A percentile compares a stretch with the other conserved stretches of the same genome.
Evolutionary conservation across 2,113 vertebrate genomes (phyloP).

Genomic region (Alouatta palliata): DNA sequence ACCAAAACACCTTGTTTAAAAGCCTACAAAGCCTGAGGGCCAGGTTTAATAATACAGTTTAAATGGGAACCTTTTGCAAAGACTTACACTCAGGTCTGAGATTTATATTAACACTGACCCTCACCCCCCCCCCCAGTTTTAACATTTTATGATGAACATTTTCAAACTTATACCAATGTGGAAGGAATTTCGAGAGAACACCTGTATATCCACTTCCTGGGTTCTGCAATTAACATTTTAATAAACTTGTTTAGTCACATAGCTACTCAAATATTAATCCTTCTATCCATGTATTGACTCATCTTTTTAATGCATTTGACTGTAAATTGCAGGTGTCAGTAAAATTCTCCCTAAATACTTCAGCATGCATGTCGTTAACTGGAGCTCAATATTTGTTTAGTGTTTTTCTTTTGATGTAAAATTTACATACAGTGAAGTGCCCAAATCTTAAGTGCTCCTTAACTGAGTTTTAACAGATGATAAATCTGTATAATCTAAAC

Average conservation of each 20-base stretch:
- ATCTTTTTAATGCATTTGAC: neutral
- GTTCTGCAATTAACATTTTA: neutral
- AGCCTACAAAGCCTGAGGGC: neutral
- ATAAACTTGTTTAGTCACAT: neutral
- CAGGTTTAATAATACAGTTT: neutral
- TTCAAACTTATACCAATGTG: neutral
- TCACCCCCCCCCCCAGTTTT: neutral
- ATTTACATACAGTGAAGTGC: neutral
- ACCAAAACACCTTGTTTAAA: neutral
- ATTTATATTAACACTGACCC: neutral
- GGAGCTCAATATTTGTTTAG: neutral
- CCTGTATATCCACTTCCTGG: neutral
- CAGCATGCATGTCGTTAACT: neutral
- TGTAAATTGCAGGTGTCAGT: neutral
- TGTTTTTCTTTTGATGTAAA: slow-evolving; percentile 24
- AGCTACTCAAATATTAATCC: neutral
- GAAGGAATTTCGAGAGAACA: neutral
- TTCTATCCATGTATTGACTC: neutral
- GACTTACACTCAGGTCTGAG: neutral
- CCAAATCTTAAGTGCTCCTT: slow-evolving; percentile 27
- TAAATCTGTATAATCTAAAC: neutral
- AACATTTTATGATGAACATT: neutral
- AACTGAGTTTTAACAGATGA: slow-evolving; percentile 21
- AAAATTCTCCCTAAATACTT: neutral
- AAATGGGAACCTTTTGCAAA: neutral